Percentiles rank a stretch among this genome's conserved stretches.
Evolutionary conservation across 30 jellyfish, hydroid and myxozoan genomes (phyloP).

Genomic region (Catostylus mosaicus): DNA sequence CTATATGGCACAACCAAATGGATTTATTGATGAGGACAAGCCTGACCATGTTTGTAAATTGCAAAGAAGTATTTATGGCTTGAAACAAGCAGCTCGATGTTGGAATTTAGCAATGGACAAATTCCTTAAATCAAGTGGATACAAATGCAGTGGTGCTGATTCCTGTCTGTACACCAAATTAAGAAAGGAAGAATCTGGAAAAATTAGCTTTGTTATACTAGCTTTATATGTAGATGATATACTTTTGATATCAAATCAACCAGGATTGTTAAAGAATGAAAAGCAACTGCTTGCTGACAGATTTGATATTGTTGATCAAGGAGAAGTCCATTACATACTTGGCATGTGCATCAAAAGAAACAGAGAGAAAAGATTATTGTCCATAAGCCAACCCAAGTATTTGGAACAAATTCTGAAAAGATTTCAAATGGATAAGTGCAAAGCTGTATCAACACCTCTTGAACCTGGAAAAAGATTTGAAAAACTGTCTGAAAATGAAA

Average conservation of each 20-base stretch:
- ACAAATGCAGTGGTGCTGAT: slow-evolving; percentile 28
- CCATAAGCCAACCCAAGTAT: slow-evolving; percentile 19
- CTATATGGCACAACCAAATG: slow-evolving; percentile 68
- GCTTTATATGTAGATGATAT: slow-evolving; percentile 63
- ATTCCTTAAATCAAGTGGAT: slow-evolving; percentile 52
- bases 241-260: slow-evolving; percentile 37
- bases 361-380: not conserved
- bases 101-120: slow-evolving; percentile 60
- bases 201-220: slow-evolving; percentile 20
- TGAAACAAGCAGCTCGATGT: slow-evolving; percentile 71
- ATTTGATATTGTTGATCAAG: slow-evolving; percentile 24
- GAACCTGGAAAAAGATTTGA: slow-evolving; percentile 24
- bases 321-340: slow-evolving; percentile 14
- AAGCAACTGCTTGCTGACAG: slow-evolving; percentile 1
- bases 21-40: slow-evolving; percentile 48
- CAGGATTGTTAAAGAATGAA: not conserved
- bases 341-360: slow-evolving; percentile 33
- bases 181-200: slow-evolving; percentile 34
- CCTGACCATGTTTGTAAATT: slow-evolving; percentile 61
- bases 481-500: slow-evolving; percentile 8
- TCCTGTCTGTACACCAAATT: slow-evolving; percentile 55
- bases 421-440: slow-evolving; percentile 40
- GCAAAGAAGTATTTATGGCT: slow-evolving; percentile 62
- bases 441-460: too few species aligned
- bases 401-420: slow-evolving; percentile 11